Conservation (phyloP, 2,797 vertebrate genomes). For the Sitta carolinensis region DNA sequence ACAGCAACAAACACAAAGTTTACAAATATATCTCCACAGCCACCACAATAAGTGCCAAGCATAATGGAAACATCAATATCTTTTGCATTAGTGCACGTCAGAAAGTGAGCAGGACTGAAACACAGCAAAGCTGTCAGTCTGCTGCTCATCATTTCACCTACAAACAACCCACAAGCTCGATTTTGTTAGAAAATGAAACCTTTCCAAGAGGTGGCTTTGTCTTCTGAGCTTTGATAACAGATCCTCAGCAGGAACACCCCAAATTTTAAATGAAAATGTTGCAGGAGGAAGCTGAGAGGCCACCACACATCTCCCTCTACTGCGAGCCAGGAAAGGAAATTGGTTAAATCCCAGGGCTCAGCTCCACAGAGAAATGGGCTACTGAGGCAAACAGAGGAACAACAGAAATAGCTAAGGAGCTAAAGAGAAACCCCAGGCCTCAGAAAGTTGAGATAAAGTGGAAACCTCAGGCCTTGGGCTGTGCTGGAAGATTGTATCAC, state of each 20-base stretch:
- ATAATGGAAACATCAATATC: neutral
- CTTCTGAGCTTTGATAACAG: neutral
- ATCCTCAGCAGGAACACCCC: neutral
- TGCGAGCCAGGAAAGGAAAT: neutral
- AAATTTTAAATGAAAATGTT: neutral
- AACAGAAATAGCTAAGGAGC: neutral
- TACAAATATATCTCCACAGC: neutral
- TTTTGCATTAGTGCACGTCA: accelerated
- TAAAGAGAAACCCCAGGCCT: neutral
- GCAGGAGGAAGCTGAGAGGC: neutral
- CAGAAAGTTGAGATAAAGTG: neutral
- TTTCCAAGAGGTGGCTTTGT: neutral
- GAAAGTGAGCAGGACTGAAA: neutral
- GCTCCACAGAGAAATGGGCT: neutral
- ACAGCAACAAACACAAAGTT: neutral
- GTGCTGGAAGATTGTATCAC: no score
- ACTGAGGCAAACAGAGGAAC: neutral
- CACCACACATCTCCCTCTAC: conserved; percentile 5
- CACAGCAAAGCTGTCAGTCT: neutral
- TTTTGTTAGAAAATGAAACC: neutral
- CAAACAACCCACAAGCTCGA: neutral
- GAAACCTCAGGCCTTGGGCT: neutral
- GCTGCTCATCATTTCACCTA: neutral
- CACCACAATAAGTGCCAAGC: neutral
- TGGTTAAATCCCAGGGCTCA: accelerated